Evolutionary conservation across 1,140 invertebrate genomes (phyloP).

Genomic region (Dinoponera quadriceps): DNA sequence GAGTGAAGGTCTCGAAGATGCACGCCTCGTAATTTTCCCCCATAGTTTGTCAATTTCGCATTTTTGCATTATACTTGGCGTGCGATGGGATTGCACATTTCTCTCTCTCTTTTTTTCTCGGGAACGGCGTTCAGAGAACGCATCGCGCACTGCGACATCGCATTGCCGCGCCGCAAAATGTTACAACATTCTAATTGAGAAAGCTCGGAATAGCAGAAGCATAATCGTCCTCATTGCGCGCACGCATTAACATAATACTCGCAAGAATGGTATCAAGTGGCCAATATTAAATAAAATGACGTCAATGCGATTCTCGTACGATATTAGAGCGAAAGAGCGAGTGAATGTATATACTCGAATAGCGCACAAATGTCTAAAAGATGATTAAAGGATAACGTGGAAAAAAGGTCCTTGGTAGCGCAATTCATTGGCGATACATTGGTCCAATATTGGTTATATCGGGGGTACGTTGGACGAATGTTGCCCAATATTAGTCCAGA

Average conservation of each 20-base stretch:
- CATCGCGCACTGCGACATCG: slow-evolving; percentile 11
- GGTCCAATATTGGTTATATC: too few relatives aligned
- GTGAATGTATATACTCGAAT: too few relatives aligned
- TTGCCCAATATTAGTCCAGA: too few relatives aligned
- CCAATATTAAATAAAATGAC: background rate
- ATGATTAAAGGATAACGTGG: too few relatives aligned
- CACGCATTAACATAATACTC: background rate
- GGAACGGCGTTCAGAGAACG: slow-evolving; percentile 13
- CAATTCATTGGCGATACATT: too few relatives aligned
- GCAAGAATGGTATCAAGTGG: background rate
- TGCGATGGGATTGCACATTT: slow-evolving; percentile 32
- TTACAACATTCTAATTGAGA: slow-evolving; percentile 24
- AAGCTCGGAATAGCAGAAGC: background rate
- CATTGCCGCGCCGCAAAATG: slow-evolving; percentile 5
- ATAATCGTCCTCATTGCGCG: background rate
- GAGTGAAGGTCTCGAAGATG: background rate
- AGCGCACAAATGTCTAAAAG: too few relatives aligned
- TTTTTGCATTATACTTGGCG: slow-evolving; percentile 35
- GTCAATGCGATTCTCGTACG: too few relatives aligned
- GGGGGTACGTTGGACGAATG: too few relatives aligned
- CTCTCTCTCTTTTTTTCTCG: background rate
- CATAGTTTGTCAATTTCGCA: slow-evolving; percentile 26
- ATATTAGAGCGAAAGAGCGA: too few relatives aligned
- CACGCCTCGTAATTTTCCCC: slow-evolving; percentile 12
- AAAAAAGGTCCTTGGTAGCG: too few relatives aligned